Base-by-base conservation (phyloP, 1,140 invertebrate genomes). In the Zaprionus lachaisei region DNA sequence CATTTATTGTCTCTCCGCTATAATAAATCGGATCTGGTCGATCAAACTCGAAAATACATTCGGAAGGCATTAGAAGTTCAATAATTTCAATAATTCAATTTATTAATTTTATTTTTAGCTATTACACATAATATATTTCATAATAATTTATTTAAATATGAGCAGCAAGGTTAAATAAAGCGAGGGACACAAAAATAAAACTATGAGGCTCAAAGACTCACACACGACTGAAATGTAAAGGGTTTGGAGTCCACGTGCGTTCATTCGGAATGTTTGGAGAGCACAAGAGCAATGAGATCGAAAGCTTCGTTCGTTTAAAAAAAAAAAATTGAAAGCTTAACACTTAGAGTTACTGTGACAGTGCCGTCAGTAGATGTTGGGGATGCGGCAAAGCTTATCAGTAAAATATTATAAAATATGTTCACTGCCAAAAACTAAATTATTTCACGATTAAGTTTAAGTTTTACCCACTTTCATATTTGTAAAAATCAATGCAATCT, bases 1-100 rank as follows among this genome's bases (percentile, higher is more conserved):
- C 44, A 11, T 49, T 20, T 11, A 49, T 12, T 49, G 44, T 55
- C 56, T 91, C 87, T 4, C 87, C 87, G 20, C 87, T 91, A 4
- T 91, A 91, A 31, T 91, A 91, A 58, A 91, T 72, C 12, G 78
- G 75, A 47, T 81, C 56, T 3, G 60, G 76, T 1, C 83, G 83
- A 87, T 91, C 87, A n/a, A 91, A 67, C 41, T 83, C 81, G 55
- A 91, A 83, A 0, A 22, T 22, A 58, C 87, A 87, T 4, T 15
- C 57, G 0, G 80, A 81, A 2, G 87, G 87, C 87, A 91, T 91
- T 55, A 11, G 31, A 15, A 58, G 22, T 7, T 34, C 28, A 65
- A 58, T 37, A 14, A n/a, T 14, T 37, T 5, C 0, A 6, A 12
- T 24, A n/a, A 54, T 37, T 54, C 0, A 14, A 14, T 20, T 7